Conservation (phyloP, 2,888 invertebrate genomes). For the Opisthograptis luteolata region DNA sequence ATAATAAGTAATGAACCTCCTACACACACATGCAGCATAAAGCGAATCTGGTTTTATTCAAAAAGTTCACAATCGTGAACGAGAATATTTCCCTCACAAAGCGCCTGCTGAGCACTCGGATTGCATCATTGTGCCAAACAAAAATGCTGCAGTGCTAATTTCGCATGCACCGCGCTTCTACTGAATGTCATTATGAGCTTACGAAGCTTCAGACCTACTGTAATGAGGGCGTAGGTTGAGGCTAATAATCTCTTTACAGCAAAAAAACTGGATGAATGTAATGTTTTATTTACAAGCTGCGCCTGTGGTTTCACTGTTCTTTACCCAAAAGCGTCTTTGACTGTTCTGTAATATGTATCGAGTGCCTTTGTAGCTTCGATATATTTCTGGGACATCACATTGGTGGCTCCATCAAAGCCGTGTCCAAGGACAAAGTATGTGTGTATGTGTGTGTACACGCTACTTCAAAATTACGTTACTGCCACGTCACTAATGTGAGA, state of each 20-base stretch:
- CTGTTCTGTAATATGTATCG: too few relatives aligned
- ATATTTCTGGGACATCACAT: too few relatives aligned
- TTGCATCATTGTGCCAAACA: conserved; percentile 78
- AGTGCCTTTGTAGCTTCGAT: too few relatives aligned
- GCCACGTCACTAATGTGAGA: too few relatives aligned
- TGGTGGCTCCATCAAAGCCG: too few relatives aligned
- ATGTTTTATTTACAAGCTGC: too few relatives aligned
- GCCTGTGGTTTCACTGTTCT: too few relatives aligned
- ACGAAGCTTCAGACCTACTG: conserved; percentile 46
- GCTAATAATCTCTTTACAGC: conserved; percentile 26
- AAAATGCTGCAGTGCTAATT: conserved; percentile 77
- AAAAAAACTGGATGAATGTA: conserved; percentile 9
- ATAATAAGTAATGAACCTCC: conserved; percentile 67
- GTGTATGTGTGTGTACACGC: too few relatives aligned
- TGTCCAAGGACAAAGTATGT: too few relatives aligned
- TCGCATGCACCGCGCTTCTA: conserved; percentile 64
- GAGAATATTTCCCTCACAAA: conserved; percentile 66
- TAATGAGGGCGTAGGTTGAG: conserved; percentile 46
- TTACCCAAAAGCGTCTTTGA: too few relatives aligned
- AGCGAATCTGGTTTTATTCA: conserved; percentile 68
- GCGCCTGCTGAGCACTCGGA: conserved; percentile 59
- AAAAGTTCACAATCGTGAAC: conserved; percentile 69
- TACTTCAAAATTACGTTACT: too few relatives aligned
- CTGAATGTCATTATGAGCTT: conserved; percentile 68
- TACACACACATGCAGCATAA: conserved; percentile 45